Base-by-base conservation (phyloP, 2,113 vertebrate species). In the Dasyurus viverrinus region DNA sequence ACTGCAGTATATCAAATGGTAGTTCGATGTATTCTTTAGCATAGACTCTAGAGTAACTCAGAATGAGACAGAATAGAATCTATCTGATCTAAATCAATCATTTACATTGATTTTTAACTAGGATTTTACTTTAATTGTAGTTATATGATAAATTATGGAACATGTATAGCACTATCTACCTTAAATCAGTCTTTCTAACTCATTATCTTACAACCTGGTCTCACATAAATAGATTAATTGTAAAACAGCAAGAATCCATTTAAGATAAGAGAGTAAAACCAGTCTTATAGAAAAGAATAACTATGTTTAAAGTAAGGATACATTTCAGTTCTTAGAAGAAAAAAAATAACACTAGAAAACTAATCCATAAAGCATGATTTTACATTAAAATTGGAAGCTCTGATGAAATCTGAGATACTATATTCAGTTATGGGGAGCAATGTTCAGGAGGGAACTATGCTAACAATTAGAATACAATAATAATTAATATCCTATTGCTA, bases 281-380 rank as follows among this genome's bases (percentile, higher is more conserved):
- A 54, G 47, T 89, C 27, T 92, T 36, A 55, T 0, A 90, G 25
- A 54, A 97, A 94, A 93, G n/a, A 95, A 94, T 84, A 93, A 93
- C 23, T 68, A 42, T 8, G 46, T 92, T 95, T 96, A 92, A 97
- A 95, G 46, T 57, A 60, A 91, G 25, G 93, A 36, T 42, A 89
- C 36, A 91, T 91, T 54, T 93, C 90, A 60, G 94, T 95, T 94
- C 19, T 6, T 53, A 94, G 9, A 93, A 90, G 89, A 96, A 95
- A 95, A 19, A 94, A 84, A 96, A 93, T n/a, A 89, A 46, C 7
- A 95, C 94, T 94, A 93, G 53, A 93, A 94, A 95, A 97, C 46
- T 52, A 30, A 92, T 60, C n/a, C 90, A 22, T 52, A 92, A 94
- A 14, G 90, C 94, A 91, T 46, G 90, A 76, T 52, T n/a, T 94